Evolutionary conservation across 2,113 vertebrate genomes (phyloP).

Genomic region (Gulo gulo): DNA sequence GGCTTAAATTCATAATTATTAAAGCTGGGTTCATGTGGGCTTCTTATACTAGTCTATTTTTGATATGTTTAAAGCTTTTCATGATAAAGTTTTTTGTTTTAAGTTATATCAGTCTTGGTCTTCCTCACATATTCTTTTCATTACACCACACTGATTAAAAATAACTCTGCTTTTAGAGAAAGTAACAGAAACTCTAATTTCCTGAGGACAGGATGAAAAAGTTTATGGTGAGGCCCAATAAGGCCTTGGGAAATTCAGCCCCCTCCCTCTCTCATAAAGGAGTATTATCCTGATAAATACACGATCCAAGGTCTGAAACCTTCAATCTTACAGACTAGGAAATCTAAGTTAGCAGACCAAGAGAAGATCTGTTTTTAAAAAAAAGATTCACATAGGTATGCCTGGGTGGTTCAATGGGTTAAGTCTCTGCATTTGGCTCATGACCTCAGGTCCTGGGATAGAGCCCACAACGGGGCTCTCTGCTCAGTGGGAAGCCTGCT

Average conservation of each 20-base stretch:
- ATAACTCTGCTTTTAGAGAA: neutral
- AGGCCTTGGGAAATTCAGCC: neutral
- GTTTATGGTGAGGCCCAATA: neutral
- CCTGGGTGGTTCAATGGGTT: no score
- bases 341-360: neutral
- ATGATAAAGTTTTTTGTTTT: neutral
- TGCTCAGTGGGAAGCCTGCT: no score
- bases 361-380: neutral
- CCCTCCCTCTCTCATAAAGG: neutral
- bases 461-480: no score
- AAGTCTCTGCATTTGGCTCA: no score
- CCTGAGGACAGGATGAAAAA: neutral
- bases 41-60: neutral
- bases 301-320: neutral
- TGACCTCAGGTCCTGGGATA: no score
- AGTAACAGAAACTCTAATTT: neutral
- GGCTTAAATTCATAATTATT: neutral
- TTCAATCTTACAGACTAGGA: neutral
- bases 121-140: neutral
- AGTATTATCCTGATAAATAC: neutral
- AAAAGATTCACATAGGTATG: neutral
- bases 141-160: neutral
- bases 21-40: neutral
- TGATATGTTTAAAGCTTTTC: neutral
- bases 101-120: neutral